Evolutionary conservation across 1,140 invertebrate genomes (phyloP).

Genomic region (Rhagoletis zephyria): DNA sequence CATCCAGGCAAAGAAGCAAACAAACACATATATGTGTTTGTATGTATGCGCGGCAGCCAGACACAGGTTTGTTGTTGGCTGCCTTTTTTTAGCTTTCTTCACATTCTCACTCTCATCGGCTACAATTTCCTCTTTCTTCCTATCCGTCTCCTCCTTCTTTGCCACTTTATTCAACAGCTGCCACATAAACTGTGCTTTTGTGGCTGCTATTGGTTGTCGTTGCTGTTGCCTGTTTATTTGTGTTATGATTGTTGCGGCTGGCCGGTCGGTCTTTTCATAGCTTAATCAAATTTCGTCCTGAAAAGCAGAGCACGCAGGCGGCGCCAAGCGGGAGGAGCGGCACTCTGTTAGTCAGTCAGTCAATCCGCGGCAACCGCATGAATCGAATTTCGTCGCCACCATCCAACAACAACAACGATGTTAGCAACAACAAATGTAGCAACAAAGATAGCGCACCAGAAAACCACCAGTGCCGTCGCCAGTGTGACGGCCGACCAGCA

Average conservation of each 20-base stretch:
- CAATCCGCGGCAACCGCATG: conserved; percentile 6
- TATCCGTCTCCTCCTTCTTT: neutral
- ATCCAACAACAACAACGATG: conserved; percentile 34
- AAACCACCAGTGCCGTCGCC: conserved; percentile 28
- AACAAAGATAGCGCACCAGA: neutral
- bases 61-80: neutral
- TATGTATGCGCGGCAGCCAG: neutral
- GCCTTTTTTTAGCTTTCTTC: conserved; percentile 41
- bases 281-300: conserved; percentile 54
- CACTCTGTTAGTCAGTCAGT: neutral
- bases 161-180: conserved; percentile 32
- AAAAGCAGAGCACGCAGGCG: conserved; percentile 4
- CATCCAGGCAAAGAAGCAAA: neutral
- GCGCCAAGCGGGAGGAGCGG: neutral
- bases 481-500: conserved; percentile 28
- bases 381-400: conserved; percentile 54
- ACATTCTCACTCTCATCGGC: neutral
- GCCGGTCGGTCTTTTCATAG: neutral
- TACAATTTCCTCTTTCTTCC: neutral
- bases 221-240: conserved; percentile 22
- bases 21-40: neutral
- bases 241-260: conserved; percentile 11
- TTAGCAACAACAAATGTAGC: neutral
- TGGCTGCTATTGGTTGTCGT: conserved; percentile 12
- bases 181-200: conserved; percentile 43